Conservation (phyloP, 2,113 vertebrate genomes). For the Hyla sarda region DNA sequence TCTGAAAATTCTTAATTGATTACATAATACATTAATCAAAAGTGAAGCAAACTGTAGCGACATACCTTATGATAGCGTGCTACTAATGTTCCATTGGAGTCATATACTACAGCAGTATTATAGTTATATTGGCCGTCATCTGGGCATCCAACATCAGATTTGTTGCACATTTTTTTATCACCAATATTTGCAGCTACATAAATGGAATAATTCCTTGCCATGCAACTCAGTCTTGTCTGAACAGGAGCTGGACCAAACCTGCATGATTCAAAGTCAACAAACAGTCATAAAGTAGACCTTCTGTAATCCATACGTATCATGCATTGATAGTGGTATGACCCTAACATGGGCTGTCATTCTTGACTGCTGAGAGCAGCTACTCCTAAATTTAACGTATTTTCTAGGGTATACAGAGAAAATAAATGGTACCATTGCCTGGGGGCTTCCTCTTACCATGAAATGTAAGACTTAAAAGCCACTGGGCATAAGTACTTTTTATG, state of each 20-base stretch:
- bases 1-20: neutral
- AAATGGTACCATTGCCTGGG: too few relatives aligned
- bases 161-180: conserved; percentile 63
- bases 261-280: neutral
- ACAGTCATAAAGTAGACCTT: neutral
- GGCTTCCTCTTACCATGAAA: too few relatives aligned
- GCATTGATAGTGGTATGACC: too few relatives aligned
- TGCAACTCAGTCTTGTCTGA: conserved; percentile 76
- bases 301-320: too few relatives aligned
- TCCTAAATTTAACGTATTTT: too few relatives aligned
- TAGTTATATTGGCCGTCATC: conserved; percentile 63
- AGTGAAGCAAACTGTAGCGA: neutral
- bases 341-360: too few relatives aligned
- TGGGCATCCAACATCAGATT: conserved; percentile 60
- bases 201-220: conserved; percentile 73
- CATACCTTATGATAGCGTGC: conserved; percentile 67
- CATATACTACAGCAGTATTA: conserved; percentile 68
- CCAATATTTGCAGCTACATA: conserved; percentile 81
- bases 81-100: conserved; percentile 65
- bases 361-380: too few relatives aligned
- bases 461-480: too few relatives aligned
- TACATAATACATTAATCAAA: neutral
- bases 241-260: conserved; percentile 62
- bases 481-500: too few relatives aligned
- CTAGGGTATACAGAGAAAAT: too few relatives aligned